Percentiles rank a stretch among this genome's conserved stretches.
Evolutionary conservation across 1,140 invertebrate species (phyloP).

Genomic region (Battus philenor): DNA sequence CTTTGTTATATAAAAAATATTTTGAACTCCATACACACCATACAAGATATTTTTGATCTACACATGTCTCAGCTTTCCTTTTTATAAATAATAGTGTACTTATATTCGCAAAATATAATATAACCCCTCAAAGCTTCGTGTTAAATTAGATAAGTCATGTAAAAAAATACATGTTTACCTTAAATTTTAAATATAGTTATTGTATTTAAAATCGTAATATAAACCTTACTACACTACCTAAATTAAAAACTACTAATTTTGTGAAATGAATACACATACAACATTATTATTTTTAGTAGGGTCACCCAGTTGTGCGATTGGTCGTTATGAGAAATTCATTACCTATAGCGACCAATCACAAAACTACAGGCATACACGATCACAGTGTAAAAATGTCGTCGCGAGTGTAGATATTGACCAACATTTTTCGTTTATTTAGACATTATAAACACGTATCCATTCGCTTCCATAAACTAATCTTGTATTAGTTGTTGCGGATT

Average conservation of each 20-base stretch:
- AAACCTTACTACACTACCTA: too few relatives aligned
- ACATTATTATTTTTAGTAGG: slow-evolving; percentile 10
- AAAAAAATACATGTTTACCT: too few relatives aligned
- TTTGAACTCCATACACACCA: too few relatives aligned
- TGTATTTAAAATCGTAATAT: too few relatives aligned
- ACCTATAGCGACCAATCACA: slow-evolving; percentile 41
- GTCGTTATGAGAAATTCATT: slow-evolving; percentile 18
- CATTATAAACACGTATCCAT: slow-evolving; percentile 37
- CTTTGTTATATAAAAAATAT: too few relatives aligned
- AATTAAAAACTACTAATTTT: not conserved
- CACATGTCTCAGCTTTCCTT: too few relatives aligned
- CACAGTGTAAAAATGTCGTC: slow-evolving; percentile 63
- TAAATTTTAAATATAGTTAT: too few relatives aligned
- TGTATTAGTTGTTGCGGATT: slow-evolving; percentile 17
- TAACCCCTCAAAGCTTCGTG: too few relatives aligned
- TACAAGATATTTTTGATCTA: too few relatives aligned
- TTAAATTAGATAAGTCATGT: too few relatives aligned
- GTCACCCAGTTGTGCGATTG: slow-evolving; percentile 23
- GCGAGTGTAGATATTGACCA: slow-evolving; percentile 39
- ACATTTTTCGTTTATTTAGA: slow-evolving; percentile 39
- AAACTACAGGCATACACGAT: slow-evolving; percentile 40
- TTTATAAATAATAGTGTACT: too few relatives aligned
- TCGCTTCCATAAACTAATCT: slow-evolving; percentile 16
- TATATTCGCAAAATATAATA: too few relatives aligned
- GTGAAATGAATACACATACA: slow-evolving; percentile 13